phyloP scores from a whole-genome alignment of 2,113 vertebrate genomes.

The Micronycteris hirsuta region DNA sequence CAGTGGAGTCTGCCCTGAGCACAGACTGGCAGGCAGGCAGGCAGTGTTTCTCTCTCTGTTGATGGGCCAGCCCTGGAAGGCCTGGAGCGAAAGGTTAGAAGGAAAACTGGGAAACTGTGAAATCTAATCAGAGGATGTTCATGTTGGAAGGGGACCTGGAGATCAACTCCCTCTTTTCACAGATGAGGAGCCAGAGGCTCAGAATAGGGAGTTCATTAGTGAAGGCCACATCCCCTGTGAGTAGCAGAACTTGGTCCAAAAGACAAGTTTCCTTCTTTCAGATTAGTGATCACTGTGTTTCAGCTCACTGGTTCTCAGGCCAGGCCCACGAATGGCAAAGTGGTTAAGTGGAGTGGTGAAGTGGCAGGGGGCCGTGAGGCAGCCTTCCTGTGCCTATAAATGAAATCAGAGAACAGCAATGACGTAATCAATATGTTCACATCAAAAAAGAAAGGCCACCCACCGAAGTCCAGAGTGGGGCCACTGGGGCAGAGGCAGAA shows the following conservation, averaged over 20 bases:
- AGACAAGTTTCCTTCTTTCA: background rate
- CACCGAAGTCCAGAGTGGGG: background rate
- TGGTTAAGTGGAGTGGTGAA: background rate
- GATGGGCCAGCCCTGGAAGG: background rate
- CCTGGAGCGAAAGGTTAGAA: constrained; percentile 17
- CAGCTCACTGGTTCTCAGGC: background rate
- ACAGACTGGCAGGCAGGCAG: background rate
- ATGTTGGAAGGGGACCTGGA: background rate
- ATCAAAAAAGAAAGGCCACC: background rate
- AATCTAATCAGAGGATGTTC: constrained; percentile 23
- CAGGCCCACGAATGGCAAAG: background rate
- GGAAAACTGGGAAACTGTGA: constrained; percentile 25
- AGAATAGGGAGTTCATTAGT: background rate
- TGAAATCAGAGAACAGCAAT: background rate
- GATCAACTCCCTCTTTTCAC: background rate
- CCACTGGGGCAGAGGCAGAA: background rate
- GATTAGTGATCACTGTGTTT: background rate
- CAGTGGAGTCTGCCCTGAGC: background rate
- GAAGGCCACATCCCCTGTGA: background rate
- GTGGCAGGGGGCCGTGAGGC: background rate
- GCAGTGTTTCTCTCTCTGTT: background rate
- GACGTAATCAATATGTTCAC: background rate
- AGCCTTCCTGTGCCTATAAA: background rate
- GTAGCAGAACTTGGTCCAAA: background rate
- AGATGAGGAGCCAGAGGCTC: background rate